Base-by-base conservation (phyloP, 2,113 vertebrate species). In the Paramormyrops kingsleyae region DNA sequence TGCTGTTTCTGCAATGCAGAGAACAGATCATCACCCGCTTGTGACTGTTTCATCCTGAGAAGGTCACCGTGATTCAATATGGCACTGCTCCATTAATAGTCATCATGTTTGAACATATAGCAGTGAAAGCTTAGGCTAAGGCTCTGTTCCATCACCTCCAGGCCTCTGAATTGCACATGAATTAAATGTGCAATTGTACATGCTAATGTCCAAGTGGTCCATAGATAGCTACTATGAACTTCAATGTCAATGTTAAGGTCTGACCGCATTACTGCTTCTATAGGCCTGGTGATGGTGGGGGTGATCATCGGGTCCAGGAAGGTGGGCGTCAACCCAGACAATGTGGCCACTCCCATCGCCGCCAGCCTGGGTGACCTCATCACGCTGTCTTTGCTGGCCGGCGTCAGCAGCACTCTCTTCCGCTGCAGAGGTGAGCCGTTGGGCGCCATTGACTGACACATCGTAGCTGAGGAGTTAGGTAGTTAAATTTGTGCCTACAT, bases 301-400 rank as follows among this genome's bases (percentile, higher is more conserved):
- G 96, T 99, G 74, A 97, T 99, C 90, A 91, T 97, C 0, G 96
- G 96, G 46, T 97, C 97, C 47, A 97, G 97, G 89, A 96, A 95
- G 90, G 62, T 98, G 7, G 96, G 98, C 59, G 94, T 99, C 91
- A 99, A 99, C 93, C 99, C 99, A 5, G 99, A 99, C 94, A 99
- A 99, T 21, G 95, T 99, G 0, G 98, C 98, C 87, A 99, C 98
- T 4, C 98, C 98, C 19, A 96, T 99, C 74, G 99, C 99, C 2
- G 98, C 98, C 15, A 98, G 98, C 94, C 97, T 99, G 59, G 99
- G 98, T 70, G 99, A 99, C 93, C 93, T 99, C 90, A 96, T 98
- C 93, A 98, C 98, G 1, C 94, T 99, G 39, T 97, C 97, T 44
- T 93, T 99, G 15, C 95, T 99, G 89, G 98, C 97, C 0, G 93